These are phyloP conservation scores for Urocitellus parryii DNA, from an alignment of 2,113 vertebrate species.

Conservation along the genomic window DNA sequence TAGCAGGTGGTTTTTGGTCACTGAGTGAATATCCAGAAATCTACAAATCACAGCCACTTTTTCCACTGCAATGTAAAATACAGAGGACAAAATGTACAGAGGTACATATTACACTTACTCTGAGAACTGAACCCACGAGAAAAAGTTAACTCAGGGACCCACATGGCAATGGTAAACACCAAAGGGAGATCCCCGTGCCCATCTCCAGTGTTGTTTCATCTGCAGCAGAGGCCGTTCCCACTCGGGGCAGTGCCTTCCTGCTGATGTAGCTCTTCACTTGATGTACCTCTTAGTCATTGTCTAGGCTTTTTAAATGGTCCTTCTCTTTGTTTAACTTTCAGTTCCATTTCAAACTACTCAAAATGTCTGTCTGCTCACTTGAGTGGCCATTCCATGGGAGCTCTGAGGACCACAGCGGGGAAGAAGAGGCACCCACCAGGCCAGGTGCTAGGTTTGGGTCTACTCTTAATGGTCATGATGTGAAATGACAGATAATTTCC, in stretches of 20 bases:
- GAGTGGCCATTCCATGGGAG: background rate
- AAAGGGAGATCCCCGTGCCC: background rate
- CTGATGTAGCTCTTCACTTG: background rate
- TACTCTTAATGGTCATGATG: background rate
- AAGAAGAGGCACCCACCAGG: background rate
- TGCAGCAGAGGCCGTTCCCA: background rate
- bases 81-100: conserved; percentile 42
- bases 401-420: background rate
- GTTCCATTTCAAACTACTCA: conserved; percentile 20
- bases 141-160: background rate
- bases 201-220: background rate
- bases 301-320: background rate
- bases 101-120: conserved; percentile 5
- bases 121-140: conserved; percentile 9
- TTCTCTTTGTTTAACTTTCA: conserved; percentile 38
- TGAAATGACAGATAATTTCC: background rate
- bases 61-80: conserved; percentile 90
- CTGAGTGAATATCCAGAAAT: conserved; percentile 97
- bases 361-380: background rate
- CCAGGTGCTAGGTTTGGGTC: background rate
- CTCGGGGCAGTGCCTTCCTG: background rate
- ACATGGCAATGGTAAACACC: background rate
- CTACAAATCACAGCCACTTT: conserved; percentile 98
- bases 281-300: background rate
- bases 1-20: conserved; percentile 98